phyloP scores from a whole-genome alignment of 1,140 invertebrate species.

The Drosophila mauritiana region DNA sequence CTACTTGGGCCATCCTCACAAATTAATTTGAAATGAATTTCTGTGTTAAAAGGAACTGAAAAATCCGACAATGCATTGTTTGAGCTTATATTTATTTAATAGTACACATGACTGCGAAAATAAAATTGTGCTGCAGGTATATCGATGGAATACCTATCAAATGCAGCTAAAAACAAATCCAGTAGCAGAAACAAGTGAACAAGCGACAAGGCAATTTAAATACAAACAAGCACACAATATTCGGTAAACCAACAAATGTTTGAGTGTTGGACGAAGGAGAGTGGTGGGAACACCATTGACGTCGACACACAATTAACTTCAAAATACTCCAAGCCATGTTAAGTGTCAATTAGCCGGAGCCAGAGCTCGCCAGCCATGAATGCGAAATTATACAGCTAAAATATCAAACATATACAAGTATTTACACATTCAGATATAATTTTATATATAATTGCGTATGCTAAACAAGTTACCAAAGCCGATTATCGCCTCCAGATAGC shows the following conservation, averaged over 20 bases:
- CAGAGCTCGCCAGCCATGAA: constrained; percentile 61
- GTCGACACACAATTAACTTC: constrained; percentile 79
- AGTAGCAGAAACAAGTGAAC: constrained; percentile 42
- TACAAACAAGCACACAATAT: constrained; percentile 62
- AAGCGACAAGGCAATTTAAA: constrained; percentile 78
- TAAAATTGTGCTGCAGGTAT: constrained; percentile 51
- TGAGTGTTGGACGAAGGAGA: constrained; percentile 15
- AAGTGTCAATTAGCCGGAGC: constrained; percentile 77
- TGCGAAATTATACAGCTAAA: constrained; percentile 56
- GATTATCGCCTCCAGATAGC: constrained; percentile 46
- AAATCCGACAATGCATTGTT: not conserved
- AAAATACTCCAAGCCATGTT: constrained; percentile 78
- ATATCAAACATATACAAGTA: constrained; percentile 56
- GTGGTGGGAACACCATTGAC: constrained; percentile 47
- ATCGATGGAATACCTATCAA: constrained; percentile 66
- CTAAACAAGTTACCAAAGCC: constrained; percentile 42
- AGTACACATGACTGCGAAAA: not conserved
- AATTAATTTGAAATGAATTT: too few species aligned
- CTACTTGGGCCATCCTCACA: too few species aligned
- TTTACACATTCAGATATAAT: constrained; percentile 45
- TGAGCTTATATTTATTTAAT: not conserved
- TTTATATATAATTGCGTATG: constrained; percentile 53
- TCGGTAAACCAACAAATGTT: constrained; percentile 55
- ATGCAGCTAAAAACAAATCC: constrained; percentile 46
- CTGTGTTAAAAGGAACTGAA: too few species aligned